Conservation (phyloP, 1,140 invertebrate genomes). For the Tetranychus urticae region DNA sequence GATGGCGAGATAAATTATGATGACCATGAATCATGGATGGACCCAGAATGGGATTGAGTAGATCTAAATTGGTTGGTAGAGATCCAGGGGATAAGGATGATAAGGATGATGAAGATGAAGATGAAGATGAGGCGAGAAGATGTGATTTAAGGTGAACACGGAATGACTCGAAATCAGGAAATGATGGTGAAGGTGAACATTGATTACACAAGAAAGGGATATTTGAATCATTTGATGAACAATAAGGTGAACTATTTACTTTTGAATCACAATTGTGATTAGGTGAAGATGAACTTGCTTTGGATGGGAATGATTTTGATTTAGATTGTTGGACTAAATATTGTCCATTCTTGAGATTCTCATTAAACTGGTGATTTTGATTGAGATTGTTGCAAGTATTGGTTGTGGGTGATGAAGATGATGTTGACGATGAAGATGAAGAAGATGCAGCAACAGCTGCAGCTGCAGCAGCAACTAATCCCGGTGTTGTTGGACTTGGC, state of each 20-base stretch:
- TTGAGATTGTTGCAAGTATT: background rate
- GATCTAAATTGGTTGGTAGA: no score
- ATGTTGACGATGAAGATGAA: background rate
- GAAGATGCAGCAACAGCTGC: background rate
- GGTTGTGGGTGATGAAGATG: background rate
- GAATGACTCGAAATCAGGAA: slow-evolving; percentile 67
- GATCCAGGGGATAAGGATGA: no score
- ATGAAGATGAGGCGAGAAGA: slow-evolving; percentile 20
- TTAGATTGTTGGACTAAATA: no score
- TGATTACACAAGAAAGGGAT: background rate
- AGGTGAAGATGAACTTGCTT: no score
- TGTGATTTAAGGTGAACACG: slow-evolving; percentile 58
- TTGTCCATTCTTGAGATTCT: background rate
- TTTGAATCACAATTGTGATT: no score
- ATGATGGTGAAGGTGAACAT: slow-evolving; percentile 24
- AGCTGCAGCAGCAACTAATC: background rate
- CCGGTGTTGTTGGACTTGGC: background rate
- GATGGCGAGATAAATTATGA: no score
- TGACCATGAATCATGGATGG: no score
- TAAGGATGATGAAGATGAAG: no score
- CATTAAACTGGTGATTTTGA: background rate
- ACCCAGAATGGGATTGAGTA: no score
- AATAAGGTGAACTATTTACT: background rate
- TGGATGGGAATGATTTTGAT: no score
- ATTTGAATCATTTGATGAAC: background rate